Base-by-base conservation (phyloP, 2,797 vertebrate genomes). In the Apodemus agrarius region DNA sequence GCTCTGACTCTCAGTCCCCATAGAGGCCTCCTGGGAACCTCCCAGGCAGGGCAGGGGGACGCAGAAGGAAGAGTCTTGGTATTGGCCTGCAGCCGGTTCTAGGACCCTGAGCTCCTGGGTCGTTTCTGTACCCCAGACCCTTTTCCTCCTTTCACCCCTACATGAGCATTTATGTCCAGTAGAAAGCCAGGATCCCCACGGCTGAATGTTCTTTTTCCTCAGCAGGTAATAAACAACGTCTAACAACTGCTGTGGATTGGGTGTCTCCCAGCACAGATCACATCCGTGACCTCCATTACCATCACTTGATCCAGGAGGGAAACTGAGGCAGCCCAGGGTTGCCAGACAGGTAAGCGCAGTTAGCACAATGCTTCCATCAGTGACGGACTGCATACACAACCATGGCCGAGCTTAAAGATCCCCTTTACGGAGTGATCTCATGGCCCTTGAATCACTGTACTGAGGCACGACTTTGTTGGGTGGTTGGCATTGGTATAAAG, bases 151-250 rank as follows among this genome's bases (percentile, higher is more conserved):
- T 54, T n/a, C 13, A 34, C 57, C 67, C 19, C 37, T 2, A 19
- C 43, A 21, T 22, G 9, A 9, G 37, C 29, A 10, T 57, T 3
- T 10, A 54, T 17, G 46, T 21, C 61, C 76, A 11, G 12, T 7
- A 10, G 26, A 81, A 22, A 81, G n/a, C 22, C 1, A 3, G 0
- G 7, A 26, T 65, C 75, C 59, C n/a, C 8, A 16, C 0, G 11
- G 40, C 74, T 78, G 57, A 61, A 26, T 40, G 13, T 31, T 67
- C 26, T 61, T 72, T 59, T 10, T 4, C 82, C 72, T 46, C 46
- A 1, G 37, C 12, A 54, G 29, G 43, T 19, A 49, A 65, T 6
- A 75, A 63, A 22, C 1, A 10, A 76, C 37, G 40, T 12, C 49
- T 10, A 37, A 46, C 22, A 4, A 61, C 13, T 52, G 19, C 21